Base-by-base conservation (phyloP, 2,888 invertebrate species). In the Gryllus longicercus region DNA sequence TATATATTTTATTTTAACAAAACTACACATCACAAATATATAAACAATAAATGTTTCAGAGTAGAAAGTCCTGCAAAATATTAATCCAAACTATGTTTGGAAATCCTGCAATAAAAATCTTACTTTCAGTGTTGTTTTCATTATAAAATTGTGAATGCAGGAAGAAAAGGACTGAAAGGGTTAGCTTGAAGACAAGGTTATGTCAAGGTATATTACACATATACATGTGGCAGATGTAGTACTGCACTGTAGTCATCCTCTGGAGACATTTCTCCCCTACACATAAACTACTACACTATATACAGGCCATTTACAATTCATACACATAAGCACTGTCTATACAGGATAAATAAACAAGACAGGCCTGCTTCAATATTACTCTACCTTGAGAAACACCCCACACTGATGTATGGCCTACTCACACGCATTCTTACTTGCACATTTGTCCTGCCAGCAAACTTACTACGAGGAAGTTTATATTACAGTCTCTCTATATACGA, bases 401-500 rank as follows among this genome's bases (percentile, higher is more conserved):
- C 63, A 63, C 63, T 63, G 63, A 18, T n/a, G n/a, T n/a, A 63
- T 63, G 63, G 63, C 63, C 14, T 63, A 63, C 14, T 63, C 14
- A 63, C 38, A 38, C 38, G 38, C 38, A 38, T 8, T 38, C 8
- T 38, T 38, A 63, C 63, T 63, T 63, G 63, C 63, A 63, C 63
- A 63, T n/a, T n/a, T 63, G 63, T 63, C 63, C 14, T 63, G 38
- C 63, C n/a, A n/a, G 63, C n/a, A n/a, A 63, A 63, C 63, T 63
- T 63, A 38, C 63, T 63, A 77, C 50, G 49, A 77, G 14, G 21
- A 49, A 14, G 77, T 77, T 77, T 77, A 77, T 77, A 14, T 38
- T 77, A 77, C 77, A 77, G 23, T 77, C n/a, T 38, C 38, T 77
- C 21, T 77, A 21, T 77, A 77, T 77, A 77, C 50, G 21, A 77